Base-by-base conservation (phyloP, 2,888 invertebrate genomes). In the Harpagoxenus sublaevis region DNA sequence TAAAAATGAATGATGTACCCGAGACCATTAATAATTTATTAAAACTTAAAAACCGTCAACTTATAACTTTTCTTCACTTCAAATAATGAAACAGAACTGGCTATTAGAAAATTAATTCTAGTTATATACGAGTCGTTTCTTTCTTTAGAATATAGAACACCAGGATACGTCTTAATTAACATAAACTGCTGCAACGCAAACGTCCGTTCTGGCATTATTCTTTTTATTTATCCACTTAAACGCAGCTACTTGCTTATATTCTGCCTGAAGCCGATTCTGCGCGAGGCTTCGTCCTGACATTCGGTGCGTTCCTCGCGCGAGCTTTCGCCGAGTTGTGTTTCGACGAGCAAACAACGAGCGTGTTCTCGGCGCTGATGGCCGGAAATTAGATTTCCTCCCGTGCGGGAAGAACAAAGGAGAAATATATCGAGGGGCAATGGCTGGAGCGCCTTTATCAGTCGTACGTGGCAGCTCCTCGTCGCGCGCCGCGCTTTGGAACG, bases 401-500 rank as follows among this genome's bases (percentile, higher is more conserved):
- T 68, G 70, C 39, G 35, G 60, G 77, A 84, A 62, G 66, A 84
- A 83, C 60, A 70, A 81, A 84, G 63, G 60, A 68, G 75, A 53
- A 86, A 82, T 23, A 23, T 23, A 23, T 65, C 71, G 62, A 75
- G 84, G 68, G 65, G 77, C 81, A 87, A 83, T 85, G 74, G 84
- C 84, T 79, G 75, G 86, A 88, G 85, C 85, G 88, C 87, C 89
- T 87, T 91, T 88, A 89, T 89, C 90, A 85, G 88, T 89, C 88
- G 86, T 88, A 87, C 75, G 84, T 83, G 85, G 87, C 86, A 84
- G 84, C 86, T 91, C 87, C 91, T 90, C 88, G 87, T 74, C 92
- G 91, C 91, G 91, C 86, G 91, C 90, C 91, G 90, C 91, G 90
- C 87, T 90, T 92, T 91, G 90, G 88, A 92, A 91, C 91, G 91